Percentiles rank a stretch among this genome's conserved stretches.
These are phyloP conservation scores for Poeciliopsis turrubarensis DNA, from an alignment of 2,113 vertebrate species.

Conservation along the genomic window DNA sequence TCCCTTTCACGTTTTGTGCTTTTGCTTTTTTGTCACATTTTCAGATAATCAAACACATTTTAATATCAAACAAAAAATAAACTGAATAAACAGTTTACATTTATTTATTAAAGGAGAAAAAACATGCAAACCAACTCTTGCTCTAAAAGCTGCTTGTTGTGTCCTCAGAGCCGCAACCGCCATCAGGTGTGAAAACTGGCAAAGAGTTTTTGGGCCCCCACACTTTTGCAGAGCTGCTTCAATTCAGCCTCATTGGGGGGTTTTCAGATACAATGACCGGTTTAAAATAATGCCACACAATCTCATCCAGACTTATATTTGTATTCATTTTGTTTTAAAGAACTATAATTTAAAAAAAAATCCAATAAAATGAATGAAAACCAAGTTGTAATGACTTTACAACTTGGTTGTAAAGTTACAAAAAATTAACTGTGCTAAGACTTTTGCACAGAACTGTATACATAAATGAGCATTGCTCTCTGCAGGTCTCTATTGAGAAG, in stretches of 20 bases:
- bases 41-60: not conserved
- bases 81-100: too few species aligned
- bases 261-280: not conserved
- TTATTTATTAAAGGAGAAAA: too few species aligned
- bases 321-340: not conserved
- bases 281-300: not conserved
- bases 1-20: not conserved
- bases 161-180: too few species aligned
- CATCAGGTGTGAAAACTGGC: not conserved
- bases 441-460: not conserved
- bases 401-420: too few species aligned
- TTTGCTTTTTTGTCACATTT: not conserved
- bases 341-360: not conserved
- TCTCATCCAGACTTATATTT: not conserved
- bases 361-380: too few species aligned
- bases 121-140: too few species aligned
- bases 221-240: not conserved
- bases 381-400: too few species aligned
- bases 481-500: not conserved
- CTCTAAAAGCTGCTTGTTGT: not conserved
- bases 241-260: not conserved
- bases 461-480: not conserved
- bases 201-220: not conserved
- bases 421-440: not conserved
- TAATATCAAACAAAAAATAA: not conserved